Evolutionary conservation across 2,888 invertebrate genomes (phyloP).

Genomic region (Drosophila limbata): DNA sequence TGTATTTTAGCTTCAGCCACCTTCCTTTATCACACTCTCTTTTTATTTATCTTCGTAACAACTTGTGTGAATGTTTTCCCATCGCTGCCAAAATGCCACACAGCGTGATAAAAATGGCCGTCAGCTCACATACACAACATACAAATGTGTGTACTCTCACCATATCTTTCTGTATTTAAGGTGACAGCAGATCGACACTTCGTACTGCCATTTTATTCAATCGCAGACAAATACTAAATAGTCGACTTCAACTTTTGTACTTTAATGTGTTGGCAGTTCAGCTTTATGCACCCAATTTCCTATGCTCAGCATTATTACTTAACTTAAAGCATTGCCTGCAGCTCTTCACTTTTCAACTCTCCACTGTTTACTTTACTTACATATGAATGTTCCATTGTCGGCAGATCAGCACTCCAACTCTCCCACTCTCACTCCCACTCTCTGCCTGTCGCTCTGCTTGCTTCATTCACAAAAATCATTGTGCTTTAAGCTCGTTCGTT

Average conservation of each 20-base stretch:
- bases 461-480: not conserved
- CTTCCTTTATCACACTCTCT: not conserved
- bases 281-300: not conserved
- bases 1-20: conserved; percentile 2
- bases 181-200: conserved; percentile 8
- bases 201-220: not conserved
- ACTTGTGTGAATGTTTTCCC: conserved; percentile 31
- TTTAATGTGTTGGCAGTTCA: too few species aligned
- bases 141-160: not conserved
- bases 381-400: not conserved
- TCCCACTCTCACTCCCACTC: not conserved
- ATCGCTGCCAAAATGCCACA: conserved; percentile 46
- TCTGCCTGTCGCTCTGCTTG: not conserved
- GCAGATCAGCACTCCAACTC: conserved; percentile 4
- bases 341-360: not conserved
- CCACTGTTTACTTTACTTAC: not conserved
- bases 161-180: not conserved
- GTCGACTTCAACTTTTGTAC: not conserved
- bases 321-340: not conserved
- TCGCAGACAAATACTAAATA: too few species aligned
- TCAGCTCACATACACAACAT: conserved; percentile 19
- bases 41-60: not conserved
- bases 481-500: not conserved
- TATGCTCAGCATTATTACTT: not conserved
- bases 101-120: conserved; percentile 45